phyloP scores from a whole-genome alignment of 2,113 vertebrate genomes.

The Murina feae region DNA sequence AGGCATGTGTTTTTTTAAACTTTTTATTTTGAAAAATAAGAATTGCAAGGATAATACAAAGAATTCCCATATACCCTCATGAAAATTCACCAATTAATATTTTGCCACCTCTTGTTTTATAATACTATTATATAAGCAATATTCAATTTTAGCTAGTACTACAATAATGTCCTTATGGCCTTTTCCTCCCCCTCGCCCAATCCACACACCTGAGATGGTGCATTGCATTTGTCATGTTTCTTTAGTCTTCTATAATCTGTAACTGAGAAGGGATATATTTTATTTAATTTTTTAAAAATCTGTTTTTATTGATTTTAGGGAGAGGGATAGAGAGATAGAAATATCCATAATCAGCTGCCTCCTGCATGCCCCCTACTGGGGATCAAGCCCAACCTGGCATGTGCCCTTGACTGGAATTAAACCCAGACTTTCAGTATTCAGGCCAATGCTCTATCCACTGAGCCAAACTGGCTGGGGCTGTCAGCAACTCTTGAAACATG shows the following conservation, averaged over 20 bases:
- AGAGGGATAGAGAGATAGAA: too few relatives aligned
- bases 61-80: not conserved
- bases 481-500: not conserved
- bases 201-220: not conserved
- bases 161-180: not conserved
- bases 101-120: not conserved
- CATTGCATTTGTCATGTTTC: not conserved
- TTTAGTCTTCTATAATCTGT: not conserved
- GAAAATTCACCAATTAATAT: not conserved
- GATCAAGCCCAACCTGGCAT: too few relatives aligned
- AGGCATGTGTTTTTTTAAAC: not conserved
- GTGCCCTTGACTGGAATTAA: too few relatives aligned
- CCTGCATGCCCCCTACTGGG: too few relatives aligned
- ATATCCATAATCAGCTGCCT: too few relatives aligned
- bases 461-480: too few relatives aligned
- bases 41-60: not conserved
- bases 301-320: too few relatives aligned
- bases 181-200: too few relatives aligned
- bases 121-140: not conserved
- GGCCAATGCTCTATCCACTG: too few relatives aligned
- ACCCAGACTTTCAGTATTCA: too few relatives aligned
- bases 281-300: too few relatives aligned
- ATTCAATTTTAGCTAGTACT: not conserved
- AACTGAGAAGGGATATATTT: not conserved
- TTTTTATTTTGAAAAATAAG: constrained; percentile 18